phyloP scores from a whole-genome alignment of 1,140 invertebrate species.

The Oryctes rhinoceros region DNA sequence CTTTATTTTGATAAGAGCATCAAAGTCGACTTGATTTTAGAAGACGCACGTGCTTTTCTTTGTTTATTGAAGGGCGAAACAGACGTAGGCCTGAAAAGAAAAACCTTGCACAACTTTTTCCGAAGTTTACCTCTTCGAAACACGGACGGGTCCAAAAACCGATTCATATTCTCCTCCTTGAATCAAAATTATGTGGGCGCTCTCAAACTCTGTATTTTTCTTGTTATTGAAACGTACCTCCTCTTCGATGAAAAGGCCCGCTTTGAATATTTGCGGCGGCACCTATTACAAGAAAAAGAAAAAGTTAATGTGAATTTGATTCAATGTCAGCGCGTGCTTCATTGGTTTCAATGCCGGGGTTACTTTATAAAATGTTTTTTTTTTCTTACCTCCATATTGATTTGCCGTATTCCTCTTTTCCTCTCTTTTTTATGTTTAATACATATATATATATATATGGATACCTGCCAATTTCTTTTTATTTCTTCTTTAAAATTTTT shows the following conservation, averaged over 20 bases:
- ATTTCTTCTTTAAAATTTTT: too few species aligned
- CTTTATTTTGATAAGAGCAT: neutral
- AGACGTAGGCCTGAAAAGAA: neutral
- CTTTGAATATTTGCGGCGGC: neutral
- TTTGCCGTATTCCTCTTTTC: neutral
- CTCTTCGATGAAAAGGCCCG: neutral
- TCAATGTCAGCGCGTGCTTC: neutral
- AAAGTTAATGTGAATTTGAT: slow-evolving; percentile 2
- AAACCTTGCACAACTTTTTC: neutral
- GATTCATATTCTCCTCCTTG: neutral
- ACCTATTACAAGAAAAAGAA: neutral
- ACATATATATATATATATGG: too few species aligned
- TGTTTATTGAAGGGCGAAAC: neutral
- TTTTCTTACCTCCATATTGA: neutral
- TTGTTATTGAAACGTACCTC: slow-evolving; percentile 1
- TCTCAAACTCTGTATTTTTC: neutral
- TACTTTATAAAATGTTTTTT: neutral
- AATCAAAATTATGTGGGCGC: neutral
- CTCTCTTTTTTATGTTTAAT: neutral
- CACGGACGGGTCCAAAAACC: neutral
- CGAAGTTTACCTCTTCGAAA: neutral
- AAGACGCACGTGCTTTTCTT: slow-evolving; percentile 8
- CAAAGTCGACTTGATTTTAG: neutral
- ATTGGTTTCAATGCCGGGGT: slow-evolving; percentile 17
- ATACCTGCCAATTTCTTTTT: too few species aligned